phyloP scores from a whole-genome alignment of 2,113 vertebrate species.

The Hypocryptadius cinnamomeus region DNA sequence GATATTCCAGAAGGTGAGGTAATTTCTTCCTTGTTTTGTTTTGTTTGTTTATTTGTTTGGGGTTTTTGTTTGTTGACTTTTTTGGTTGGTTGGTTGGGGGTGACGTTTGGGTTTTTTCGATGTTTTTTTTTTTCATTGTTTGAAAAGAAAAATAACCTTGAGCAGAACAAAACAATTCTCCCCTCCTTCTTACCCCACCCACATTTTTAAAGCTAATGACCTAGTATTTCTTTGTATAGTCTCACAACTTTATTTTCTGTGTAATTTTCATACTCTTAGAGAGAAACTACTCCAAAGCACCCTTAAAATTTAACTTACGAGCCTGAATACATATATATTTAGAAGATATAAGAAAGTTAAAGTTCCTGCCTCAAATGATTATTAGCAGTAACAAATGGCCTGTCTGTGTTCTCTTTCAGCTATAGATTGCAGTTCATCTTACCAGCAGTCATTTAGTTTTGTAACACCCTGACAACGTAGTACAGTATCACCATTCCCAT shows the following conservation, averaged over 20 bases:
- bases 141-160: background rate
- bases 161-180: background rate
- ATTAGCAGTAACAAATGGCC: background rate
- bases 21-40: background rate
- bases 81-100: no score
- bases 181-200: fast-evolving
- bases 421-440: background rate
- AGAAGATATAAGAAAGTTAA: background rate
- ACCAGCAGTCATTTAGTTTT: constrained; percentile 40
- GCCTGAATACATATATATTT: background rate
- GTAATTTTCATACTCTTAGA: background rate
- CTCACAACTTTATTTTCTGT: background rate
- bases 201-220: background rate
- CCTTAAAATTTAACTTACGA: background rate
- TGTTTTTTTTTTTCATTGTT: fast-evolving
- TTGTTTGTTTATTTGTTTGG: no score
- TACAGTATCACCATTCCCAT: constrained; percentile 32
- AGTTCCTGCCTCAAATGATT: background rate
- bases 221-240: background rate
- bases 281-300: background rate
- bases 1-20: background rate
- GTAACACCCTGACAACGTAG: background rate
- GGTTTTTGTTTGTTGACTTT: background rate
- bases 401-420: background rate
- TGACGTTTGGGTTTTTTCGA: fast-evolving